phyloP scores from a whole-genome alignment of 2,797 vertebrate species.

The Schizothorax lantsangensis region DNA sequence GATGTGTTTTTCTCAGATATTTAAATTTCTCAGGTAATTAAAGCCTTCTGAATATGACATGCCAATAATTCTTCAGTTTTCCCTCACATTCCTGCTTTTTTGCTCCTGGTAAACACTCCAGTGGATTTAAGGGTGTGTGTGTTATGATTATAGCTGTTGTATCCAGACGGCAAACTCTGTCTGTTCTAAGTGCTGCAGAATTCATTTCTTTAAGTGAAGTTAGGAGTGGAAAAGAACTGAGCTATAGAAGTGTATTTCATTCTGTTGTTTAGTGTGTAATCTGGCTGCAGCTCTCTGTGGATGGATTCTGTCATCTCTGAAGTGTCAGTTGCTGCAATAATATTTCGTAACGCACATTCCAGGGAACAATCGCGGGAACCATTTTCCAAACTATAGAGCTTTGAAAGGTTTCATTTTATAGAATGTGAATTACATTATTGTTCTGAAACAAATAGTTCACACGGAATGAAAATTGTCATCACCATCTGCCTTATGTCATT shows the following conservation, averaged over 20 bases:
- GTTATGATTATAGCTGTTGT: conserved; percentile 41
- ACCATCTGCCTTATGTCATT: neutral
- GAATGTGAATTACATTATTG: conserved; percentile 6
- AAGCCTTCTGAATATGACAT: conserved; percentile 70
- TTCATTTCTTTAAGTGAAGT: conserved; percentile 33
- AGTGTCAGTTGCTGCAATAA: conserved; percentile 20
- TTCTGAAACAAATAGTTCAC: neutral
- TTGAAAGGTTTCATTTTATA: conserved; percentile 12
- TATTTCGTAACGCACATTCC: conserved; percentile 25
- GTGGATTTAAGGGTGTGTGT: conserved; percentile 59
- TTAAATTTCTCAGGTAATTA: conserved; percentile 36
- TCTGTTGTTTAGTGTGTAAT: neutral
- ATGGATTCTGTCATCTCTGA: conserved; percentile 14
- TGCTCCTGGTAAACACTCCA: conserved; percentile 54
- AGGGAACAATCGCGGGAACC: neutral
- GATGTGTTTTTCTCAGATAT: conserved; percentile 46
- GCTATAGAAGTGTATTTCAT: conserved; percentile 9
- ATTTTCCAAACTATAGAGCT: neutral
- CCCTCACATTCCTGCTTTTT: conserved; percentile 73
- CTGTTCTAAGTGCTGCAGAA: conserved; percentile 12
- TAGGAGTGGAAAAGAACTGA: conserved; percentile 16
- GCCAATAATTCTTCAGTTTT: conserved; percentile 79
- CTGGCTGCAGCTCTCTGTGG: conserved; percentile 10
- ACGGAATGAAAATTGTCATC: neutral
- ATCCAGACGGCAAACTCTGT: conserved; percentile 30